phyloP scores from a whole-genome alignment of 2,113 vertebrate species.

The Chaetorhynchus papuensis region DNA sequence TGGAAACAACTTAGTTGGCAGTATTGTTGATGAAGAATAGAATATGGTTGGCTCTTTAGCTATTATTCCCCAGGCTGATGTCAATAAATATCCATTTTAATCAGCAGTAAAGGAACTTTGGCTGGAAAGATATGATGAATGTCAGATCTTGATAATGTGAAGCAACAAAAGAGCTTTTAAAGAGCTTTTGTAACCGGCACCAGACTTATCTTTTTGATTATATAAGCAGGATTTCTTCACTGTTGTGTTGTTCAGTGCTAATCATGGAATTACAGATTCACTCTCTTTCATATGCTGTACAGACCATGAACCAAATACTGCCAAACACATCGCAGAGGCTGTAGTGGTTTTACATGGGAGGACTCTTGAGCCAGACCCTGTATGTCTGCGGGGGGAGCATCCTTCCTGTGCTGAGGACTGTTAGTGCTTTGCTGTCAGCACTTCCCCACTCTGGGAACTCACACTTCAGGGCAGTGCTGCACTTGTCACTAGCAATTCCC shows the following conservation, averaged over 20 bases:
- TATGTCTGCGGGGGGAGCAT: fast-evolving
- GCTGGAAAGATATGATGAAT: constrained; percentile 44
- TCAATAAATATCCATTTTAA: constrained; percentile 64
- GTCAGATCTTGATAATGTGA: constrained; percentile 52
- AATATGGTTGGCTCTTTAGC: constrained; percentile 51
- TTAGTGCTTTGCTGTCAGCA: neutral
- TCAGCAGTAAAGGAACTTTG: constrained; percentile 58
- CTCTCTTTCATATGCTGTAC: neutral
- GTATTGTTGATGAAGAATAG: constrained; percentile 54
- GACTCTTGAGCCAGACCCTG: neutral
- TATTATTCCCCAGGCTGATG: constrained; percentile 54
- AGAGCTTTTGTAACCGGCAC: neutral
- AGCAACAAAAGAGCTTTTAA: constrained; percentile 45
- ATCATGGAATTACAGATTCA: constrained; percentile 37
- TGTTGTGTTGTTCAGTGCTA: constrained; percentile 18
- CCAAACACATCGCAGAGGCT: neutral
- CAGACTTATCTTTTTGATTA: constrained; percentile 49
- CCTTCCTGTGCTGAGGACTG: neutral
- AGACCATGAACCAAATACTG: neutral
- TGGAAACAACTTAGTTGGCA: constrained; percentile 61
- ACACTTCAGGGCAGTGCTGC: neutral
- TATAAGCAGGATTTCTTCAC: constrained; percentile 48
- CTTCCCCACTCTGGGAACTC: neutral
- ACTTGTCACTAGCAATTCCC: neutral
- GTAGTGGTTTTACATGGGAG: neutral